Percentiles rank a stretch among this genome's conserved stretches.
phyloP scores from a whole-genome alignment of 2,888 invertebrate species.

The Pollenia angustigena region DNA sequence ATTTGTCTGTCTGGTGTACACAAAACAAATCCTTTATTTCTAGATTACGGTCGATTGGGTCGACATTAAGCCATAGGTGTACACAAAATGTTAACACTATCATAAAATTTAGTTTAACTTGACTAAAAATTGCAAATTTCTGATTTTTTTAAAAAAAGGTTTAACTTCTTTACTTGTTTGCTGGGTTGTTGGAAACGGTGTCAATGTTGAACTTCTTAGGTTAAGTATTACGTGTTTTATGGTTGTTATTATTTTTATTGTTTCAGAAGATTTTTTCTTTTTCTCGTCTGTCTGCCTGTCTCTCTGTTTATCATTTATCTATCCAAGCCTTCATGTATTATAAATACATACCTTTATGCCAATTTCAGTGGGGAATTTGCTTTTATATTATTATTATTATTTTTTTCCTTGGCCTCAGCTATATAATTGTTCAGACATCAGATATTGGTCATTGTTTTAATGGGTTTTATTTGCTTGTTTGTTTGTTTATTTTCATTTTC shows the following conservation, averaged over 20 bases:
- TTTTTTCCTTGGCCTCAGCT: conserved; percentile 45
- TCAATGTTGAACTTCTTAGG: conserved; percentile 27
- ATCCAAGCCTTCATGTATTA: not conserved
- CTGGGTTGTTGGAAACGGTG: conserved; percentile 6
- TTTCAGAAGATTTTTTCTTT: conserved; percentile 55
- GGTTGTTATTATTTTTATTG: conserved; percentile 40
- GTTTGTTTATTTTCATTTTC: not conserved
- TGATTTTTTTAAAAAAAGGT: too few relatives aligned
- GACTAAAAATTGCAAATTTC: too few relatives aligned
- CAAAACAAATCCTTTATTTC: too few relatives aligned
- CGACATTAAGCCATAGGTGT: too few relatives aligned
- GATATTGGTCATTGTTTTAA: conserved; percentile 51
- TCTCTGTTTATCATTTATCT: conserved; percentile 22
- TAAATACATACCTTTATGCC: conserved; percentile 10
- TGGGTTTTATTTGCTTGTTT: conserved; percentile 32
- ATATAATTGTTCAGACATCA: conserved; percentile 66
- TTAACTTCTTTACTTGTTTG: not conserved
- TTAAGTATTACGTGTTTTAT: conserved; percentile 61
- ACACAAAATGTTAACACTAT: too few relatives aligned
- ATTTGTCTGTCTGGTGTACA: too few relatives aligned
- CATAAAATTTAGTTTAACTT: too few relatives aligned
- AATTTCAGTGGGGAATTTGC: conserved; percentile 37
- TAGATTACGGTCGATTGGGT: too few relatives aligned
- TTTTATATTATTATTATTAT: conserved; percentile 29
- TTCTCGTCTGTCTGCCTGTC: too few relatives aligned